These are phyloP conservation scores for Watsonalla binaria DNA, from an alignment of 2,888 invertebrate genomes.

Conservation along the genomic window DNA sequence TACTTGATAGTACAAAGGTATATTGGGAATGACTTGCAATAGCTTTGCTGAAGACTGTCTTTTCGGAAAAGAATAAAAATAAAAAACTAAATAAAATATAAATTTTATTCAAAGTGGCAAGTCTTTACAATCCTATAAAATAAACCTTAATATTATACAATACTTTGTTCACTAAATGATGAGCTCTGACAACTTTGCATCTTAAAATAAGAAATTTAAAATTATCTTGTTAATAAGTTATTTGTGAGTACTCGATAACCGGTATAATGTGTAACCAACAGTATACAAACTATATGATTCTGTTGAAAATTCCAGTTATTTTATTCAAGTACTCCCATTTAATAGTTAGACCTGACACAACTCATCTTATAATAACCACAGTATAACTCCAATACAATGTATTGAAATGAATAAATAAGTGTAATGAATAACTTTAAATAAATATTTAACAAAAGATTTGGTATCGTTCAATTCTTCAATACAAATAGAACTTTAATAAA, in stretches of 20 bases:
- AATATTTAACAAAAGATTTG: slow-evolving; percentile 55
- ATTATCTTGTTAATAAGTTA: no score
- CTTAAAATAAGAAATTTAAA: no score
- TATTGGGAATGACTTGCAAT: neutral
- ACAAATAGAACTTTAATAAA: slow-evolving; percentile 7
- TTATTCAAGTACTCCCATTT: no score
- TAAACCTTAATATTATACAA: slow-evolving; percentile 9
- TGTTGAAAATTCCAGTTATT: neutral
- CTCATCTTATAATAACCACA: slow-evolving; percentile 15
- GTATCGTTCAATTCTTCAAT: slow-evolving; percentile 38
- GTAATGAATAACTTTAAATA: slow-evolving; percentile 6
- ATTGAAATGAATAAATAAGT: neutral
- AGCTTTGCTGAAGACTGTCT: neutral
- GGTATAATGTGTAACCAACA: slow-evolving; percentile 2
- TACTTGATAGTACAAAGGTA: neutral
- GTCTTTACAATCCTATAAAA: slow-evolving; percentile 30
- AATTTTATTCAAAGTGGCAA: slow-evolving; percentile 35
- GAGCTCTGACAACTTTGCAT: no score
- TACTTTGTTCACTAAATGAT: neutral
- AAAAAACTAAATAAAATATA: slow-evolving; percentile 18
- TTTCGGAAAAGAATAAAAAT: neutral
- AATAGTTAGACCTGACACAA: no score
- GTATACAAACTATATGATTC: neutral
- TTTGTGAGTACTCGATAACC: no score
- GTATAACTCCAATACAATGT: slow-evolving; percentile 11